Evolutionary conservation across 2,888 invertebrate genomes (phyloP), one percentile per base, ranked within the genome.

Genomic region (Papilio elwesi): DNA sequence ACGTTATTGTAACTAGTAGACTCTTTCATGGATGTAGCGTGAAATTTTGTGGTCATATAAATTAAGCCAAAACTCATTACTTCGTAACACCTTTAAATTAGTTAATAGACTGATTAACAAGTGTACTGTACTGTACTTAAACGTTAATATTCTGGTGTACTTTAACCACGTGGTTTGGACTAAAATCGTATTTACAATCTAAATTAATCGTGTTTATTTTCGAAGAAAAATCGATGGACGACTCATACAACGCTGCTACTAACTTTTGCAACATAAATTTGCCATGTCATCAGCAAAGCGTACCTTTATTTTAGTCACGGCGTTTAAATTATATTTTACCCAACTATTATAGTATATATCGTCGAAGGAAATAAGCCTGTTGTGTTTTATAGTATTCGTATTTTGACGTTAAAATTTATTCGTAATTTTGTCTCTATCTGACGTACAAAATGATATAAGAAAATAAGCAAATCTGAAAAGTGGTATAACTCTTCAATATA

Each of bases 131-230:
- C 7, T 51, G 7, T 51, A n/a, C 6, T 59, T 9, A 26, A 11
- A 38, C 38, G 59, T 59, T 59, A 59, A 38, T 59, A 59, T 59
- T 59, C 16, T 9, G 38, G 13, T 57, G 13, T n/a, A 16, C n/a
- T n/a, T 59, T 13, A 38, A 2, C n/a, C 13, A n/a, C 59, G 59
- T 9, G n/a, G n/a, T 59, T 59, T 26, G 26, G 59, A 8, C 36
- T n/a, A n/a, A 13, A 57, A 59, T 26, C 1, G 26, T 26, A 26
- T 26, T 26, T 26, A 4, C 4, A 26, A 26, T 26, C 26, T 26
- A 26, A 26, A 26, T 26, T 1, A 26, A 26, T 26, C 1, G 26
- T 26, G 4, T 26, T 26, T 26, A 4, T 26, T 26, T 26, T 26
- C 26, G 1, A 26, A 4, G 1, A 26, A 26, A 26, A 26, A 26